A percentile compares a stretch with the other conserved stretches of the same genome.
Conservation (phyloP, 2,113 vertebrate species). For the Pimephales promelas region DNA sequence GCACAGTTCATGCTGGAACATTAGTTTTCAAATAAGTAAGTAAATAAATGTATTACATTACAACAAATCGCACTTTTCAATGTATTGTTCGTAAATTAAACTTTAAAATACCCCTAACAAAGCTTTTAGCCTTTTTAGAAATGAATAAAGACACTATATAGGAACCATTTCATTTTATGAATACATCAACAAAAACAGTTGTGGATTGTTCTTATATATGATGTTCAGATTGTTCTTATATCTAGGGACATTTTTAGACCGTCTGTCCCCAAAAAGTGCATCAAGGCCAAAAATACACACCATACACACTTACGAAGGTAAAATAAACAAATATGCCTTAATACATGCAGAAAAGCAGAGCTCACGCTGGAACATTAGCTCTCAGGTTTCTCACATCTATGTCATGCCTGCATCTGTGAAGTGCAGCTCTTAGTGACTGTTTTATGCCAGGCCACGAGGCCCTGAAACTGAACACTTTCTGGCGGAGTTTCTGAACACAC, state of each 20-base stretch:
- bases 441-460: constrained; percentile 25
- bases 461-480: constrained; percentile 19
- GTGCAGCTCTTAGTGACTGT: constrained; percentile 6
- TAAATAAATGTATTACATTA: not conserved
- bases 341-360: not conserved
- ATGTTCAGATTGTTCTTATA: not conserved
- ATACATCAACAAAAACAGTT: not conserved
- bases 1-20: no score
- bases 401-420: not conserved
- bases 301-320: not conserved
- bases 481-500: constrained; percentile 12
- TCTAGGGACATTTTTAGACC: not conserved
- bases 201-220: not conserved
- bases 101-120: not conserved
- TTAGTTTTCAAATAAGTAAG: not conserved
- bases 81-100: not conserved
- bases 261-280: not conserved
- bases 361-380: not conserved
- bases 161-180: not conserved
- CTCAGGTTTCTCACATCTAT: not conserved
- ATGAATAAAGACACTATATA: not conserved
- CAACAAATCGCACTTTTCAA: not conserved
- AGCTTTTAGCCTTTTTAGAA: not conserved
- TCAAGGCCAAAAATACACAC: not conserved
- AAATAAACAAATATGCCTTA: not conserved